These are phyloP conservation scores for Rhimphoctona megacephalus DNA, from an alignment of 2,888 invertebrate species.

Conservation along the genomic window DNA sequence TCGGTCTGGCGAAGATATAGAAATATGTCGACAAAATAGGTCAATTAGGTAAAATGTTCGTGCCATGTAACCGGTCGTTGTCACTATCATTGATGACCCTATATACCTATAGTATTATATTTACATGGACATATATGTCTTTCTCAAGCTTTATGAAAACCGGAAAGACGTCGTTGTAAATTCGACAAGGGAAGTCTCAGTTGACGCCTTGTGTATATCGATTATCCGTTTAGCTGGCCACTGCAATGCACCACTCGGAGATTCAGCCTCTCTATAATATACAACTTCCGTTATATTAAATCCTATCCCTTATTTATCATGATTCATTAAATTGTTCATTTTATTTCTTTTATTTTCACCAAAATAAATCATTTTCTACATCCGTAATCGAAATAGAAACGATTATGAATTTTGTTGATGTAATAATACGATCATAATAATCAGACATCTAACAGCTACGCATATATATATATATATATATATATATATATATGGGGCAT, in stretches of 20 bases:
- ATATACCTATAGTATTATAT: neutral
- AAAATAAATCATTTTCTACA: neutral
- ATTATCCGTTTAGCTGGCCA: constrained; percentile 80
- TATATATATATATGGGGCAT: no score
- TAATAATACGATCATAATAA: no score
- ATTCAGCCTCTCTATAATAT: constrained; percentile 40
- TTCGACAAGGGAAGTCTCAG: constrained; percentile 73
- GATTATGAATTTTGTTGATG: neutral
- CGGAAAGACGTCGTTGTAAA: constrained; percentile 70
- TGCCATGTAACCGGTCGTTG: constrained; percentile 48
- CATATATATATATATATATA: no score
- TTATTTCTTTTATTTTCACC: neutral
- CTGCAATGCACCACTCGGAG: constrained; percentile 80
- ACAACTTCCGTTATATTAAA: neutral
- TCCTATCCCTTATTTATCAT: neutral
- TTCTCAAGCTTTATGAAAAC: constrained; percentile 37
- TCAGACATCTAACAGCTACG: no score
- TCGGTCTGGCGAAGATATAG: constrained; percentile 31
- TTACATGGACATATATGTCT: neutral
- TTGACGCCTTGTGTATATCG: constrained; percentile 80
- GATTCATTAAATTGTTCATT: neutral
- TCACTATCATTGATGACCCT: constrained; percentile 23
- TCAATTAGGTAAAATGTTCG: constrained; percentile 75
- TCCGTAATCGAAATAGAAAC: neutral
- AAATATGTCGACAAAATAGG: constrained; percentile 68